Conservation (phyloP, 2,888 invertebrate species). For the Lordiphosa andalusiaca region DNA sequence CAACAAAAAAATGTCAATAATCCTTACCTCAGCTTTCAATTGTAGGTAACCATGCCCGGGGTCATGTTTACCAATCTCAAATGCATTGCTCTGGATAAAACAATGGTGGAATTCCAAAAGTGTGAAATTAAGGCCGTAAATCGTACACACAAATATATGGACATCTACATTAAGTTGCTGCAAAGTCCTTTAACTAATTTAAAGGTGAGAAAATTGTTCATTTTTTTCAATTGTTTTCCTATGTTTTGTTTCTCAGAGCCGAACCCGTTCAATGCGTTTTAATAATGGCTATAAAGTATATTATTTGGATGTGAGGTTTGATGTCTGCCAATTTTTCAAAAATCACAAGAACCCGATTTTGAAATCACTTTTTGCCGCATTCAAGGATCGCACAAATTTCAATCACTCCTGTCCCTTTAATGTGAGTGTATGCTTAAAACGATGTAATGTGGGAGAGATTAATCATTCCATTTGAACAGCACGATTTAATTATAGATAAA, state of each 20-base stretch:
- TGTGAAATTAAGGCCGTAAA: slow-evolving; percentile 17
- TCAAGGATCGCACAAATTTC: not conserved
- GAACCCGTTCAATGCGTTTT: not conserved
- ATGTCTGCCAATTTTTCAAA: not conserved
- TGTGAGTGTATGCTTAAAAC: not conserved
- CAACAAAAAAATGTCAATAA: no score
- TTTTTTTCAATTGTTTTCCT: not conserved
- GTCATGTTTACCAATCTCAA: slow-evolving; percentile 5
- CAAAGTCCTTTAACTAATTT: not conserved
- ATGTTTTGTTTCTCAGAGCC: not conserved
- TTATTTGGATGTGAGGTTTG: not conserved
- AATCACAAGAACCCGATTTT: not conserved
- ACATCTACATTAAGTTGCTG: not conserved
- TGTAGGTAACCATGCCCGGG: not conserved
- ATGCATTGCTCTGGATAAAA: slow-evolving; percentile 3
- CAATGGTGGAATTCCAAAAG: no score
- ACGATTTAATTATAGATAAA: slow-evolving; percentile 20
- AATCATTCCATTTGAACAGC: not conserved
- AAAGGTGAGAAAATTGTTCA: not conserved
- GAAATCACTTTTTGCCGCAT: not conserved
- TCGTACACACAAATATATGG: slow-evolving; percentile 15
- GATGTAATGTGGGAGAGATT: no score
- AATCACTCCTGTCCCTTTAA: slow-evolving; percentile 2
- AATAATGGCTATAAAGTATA: not conserved
- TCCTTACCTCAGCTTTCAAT: not conserved